phyloP scores from a whole-genome alignment of 2,113 vertebrate species.

The Myotis brandtii region DNA sequence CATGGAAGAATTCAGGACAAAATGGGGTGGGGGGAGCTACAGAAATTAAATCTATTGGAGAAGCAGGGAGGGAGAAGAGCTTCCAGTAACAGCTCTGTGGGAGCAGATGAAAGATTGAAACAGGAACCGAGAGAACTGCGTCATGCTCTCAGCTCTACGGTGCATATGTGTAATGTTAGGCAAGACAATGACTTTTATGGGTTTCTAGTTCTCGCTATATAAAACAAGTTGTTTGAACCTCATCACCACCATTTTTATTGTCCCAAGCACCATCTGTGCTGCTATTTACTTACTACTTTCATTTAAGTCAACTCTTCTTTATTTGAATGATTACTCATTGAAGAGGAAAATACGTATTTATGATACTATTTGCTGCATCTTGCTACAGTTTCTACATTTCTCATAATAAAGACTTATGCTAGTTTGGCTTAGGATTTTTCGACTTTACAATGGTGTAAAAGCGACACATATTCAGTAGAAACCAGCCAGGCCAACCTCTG shows the following conservation, averaged over 20 bases:
- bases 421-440: neutral
- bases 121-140: neutral
- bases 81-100: neutral
- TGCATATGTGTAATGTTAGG: no score
- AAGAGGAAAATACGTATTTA: neutral
- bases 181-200: neutral
- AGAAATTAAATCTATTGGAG: slow-evolving; percentile 29
- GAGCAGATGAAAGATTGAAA: neutral
- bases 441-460: neutral
- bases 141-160: neutral
- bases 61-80: neutral
- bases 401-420: slow-evolving; percentile 7
- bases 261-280: neutral
- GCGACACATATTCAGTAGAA: neutral
- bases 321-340: neutral
- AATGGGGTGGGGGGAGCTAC: neutral
- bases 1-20: slow-evolving; percentile 54
- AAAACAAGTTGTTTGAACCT: neutral
- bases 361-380: neutral
- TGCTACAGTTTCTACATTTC: slow-evolving; percentile 39
- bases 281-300: neutral
- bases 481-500: neutral
- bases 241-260: neutral
- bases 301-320: neutral
- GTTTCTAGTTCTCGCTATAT: neutral